These are phyloP conservation scores for Caenorhabditis japonica DNA, from an alignment of 2,888 invertebrate species.

Conservation along the genomic window DNA sequence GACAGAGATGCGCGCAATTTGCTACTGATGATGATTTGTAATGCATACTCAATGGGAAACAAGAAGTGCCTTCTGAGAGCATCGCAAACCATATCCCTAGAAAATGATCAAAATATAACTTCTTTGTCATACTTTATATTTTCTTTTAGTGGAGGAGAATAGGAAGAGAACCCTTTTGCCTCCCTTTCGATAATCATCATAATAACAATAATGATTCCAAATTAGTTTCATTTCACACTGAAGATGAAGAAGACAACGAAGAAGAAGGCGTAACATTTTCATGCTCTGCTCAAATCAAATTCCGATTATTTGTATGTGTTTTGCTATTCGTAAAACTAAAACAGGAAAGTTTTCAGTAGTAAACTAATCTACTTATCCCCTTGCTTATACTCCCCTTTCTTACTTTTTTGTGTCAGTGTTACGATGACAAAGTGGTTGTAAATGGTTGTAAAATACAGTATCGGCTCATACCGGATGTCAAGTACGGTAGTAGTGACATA, in stretches of 20 bases:
- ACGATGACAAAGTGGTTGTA: neutral
- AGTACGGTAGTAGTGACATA: no score
- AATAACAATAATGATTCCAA: neutral
- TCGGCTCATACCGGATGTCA: no score
- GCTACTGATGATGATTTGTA: slow-evolving; percentile 58
- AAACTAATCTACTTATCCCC: neutral
- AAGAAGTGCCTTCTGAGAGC: slow-evolving; percentile 14
- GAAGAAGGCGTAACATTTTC: neutral
- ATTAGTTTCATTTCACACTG: slow-evolving; percentile 4
- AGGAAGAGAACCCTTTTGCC: no score
- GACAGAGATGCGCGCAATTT: no score
- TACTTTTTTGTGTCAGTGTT: no score
- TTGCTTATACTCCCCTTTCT: no score
- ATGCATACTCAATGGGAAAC: slow-evolving; percentile 44
- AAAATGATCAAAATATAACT: slow-evolving; percentile 16
- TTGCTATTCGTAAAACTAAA: neutral
- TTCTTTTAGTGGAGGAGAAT: no score
- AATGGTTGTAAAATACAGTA: no score
- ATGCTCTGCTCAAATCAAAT: neutral
- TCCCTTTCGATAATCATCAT: no score
- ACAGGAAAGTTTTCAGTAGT: neutral
- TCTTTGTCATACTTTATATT: no score
- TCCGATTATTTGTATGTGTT: neutral
- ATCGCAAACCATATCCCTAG: neutral
- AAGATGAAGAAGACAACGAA: no score